A percentile compares a stretch with the other conserved stretches of the same genome.
Conservation (phyloP, 2,888 invertebrate species). For the Nephrocerus scutellatus region DNA sequence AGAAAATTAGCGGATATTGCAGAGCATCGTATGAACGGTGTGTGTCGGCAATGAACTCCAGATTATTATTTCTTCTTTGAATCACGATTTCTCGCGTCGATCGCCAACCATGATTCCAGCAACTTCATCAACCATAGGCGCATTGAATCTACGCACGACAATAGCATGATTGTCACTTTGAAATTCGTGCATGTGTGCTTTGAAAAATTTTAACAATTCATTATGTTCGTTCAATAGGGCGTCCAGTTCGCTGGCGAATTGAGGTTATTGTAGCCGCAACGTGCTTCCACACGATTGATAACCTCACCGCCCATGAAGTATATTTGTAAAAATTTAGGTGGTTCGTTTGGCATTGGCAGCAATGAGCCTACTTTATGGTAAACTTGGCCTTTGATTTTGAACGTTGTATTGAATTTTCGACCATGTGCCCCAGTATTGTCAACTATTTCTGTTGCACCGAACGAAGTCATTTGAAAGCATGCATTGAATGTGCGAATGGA, state of each 20-base stretch:
- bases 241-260: conserved; percentile 26
- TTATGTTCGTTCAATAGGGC: conserved; percentile 31
- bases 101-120: conserved; percentile 32
- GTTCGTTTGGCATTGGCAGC: conserved; percentile 16
- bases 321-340: conserved; percentile 12
- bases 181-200: conserved; percentile 32
- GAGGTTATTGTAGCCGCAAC: conserved; percentile 14
- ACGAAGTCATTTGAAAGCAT: conserved; percentile 24
- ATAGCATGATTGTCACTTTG: conserved; percentile 29
- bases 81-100: conserved; percentile 25
- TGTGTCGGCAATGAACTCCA: conserved; percentile 26
- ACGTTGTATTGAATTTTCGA: conserved; percentile 20
- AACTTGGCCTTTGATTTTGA: conserved; percentile 16
- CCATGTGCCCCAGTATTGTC: conserved; percentile 12
- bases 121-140: conserved; percentile 32
- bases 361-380: conserved; percentile 13
- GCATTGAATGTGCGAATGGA: conserved; percentile 21
- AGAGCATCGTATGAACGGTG: conserved; percentile 23
- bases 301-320: conserved; percentile 10
- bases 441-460: conserved; percentile 22
- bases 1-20: conserved; percentile 30
- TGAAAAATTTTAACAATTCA: conserved; percentile 33
- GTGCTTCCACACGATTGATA: conserved; percentile 13
- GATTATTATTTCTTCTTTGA: conserved; percentile 25
- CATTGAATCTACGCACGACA: conserved; percentile 36